These are phyloP conservation scores for Sipha maydis DNA, from an alignment of 2,888 invertebrate species.

Conservation along the genomic window DNA sequence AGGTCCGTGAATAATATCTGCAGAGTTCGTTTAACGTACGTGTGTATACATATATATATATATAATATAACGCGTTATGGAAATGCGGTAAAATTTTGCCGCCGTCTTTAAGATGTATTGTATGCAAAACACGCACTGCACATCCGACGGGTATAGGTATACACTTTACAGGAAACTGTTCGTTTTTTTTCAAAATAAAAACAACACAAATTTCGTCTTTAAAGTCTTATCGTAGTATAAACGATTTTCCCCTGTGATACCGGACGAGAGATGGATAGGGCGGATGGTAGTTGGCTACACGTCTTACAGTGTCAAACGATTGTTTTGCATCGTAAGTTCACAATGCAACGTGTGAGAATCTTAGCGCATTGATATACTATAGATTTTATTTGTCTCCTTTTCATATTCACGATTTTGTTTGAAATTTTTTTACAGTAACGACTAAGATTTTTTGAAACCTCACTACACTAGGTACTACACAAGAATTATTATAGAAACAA, in stretches of 20 bases:
- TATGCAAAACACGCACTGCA: slow-evolving; percentile 15
- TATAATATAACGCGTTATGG: slow-evolving; percentile 15
- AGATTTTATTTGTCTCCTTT: background rate
- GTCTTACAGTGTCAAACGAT: background rate
- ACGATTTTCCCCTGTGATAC: background rate
- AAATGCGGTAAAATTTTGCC: slow-evolving; percentile 38
- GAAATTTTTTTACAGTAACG: background rate
- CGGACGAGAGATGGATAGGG: background rate
- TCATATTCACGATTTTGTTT: background rate
- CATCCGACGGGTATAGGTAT: background rate
- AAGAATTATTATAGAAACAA: too few relatives aligned
- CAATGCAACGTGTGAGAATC: background rate
- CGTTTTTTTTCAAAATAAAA: background rate
- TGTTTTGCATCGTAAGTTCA: background rate
- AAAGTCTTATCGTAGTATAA: background rate
- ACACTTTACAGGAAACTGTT: background rate
- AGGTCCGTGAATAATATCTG: slow-evolving; percentile 37
- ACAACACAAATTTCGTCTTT: background rate
- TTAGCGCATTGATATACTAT: background rate
- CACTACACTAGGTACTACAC: background rate
- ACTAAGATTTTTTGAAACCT: background rate
- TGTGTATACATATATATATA: background rate
- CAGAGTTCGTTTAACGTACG: background rate
- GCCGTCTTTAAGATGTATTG: slow-evolving; percentile 4
- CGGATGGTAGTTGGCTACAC: background rate